Base-by-base conservation (phyloP, 2,888 invertebrate species). In the Drosophila phalerata region DNA sequence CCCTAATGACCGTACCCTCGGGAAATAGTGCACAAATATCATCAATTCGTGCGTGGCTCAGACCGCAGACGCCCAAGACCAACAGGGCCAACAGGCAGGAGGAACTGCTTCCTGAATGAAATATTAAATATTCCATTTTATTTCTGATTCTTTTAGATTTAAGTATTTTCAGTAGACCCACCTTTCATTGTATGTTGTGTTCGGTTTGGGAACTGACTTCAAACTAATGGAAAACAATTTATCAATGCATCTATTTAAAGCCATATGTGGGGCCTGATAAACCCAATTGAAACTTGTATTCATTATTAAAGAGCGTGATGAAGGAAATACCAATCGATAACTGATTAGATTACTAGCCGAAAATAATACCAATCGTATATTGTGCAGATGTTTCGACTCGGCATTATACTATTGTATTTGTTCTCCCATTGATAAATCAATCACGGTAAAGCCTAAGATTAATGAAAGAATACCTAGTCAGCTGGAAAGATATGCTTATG, bases 1-100 rank as follows among this genome's bases (percentile, higher is more conserved):
- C 88, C 9, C 90, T 79, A 17, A 91, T 69, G n/a, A 82, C 67
- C 1, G 85, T 85, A 2, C 61, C 64, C 15, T 91, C 74, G 0
- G 86, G 28, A 47, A 91, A 91, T 3, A 90, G 1, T 0, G 61
- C 52, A 34, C 91, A 91, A 15, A 90, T 82, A 30, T 91, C 89
- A 0, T 49, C 62, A 1, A 70, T 52, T 5, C 87, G 68, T 6
- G 57, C 34, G 8, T 42, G 22, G 32, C 62, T 15, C 15, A 34
- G 0, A 3, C 45, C 34, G 15, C 30, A 34, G n/a, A 45, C 11
- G 38, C 32, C 37, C 10, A 73, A 30, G 9, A 47, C 6, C 11
- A 64, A 8, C 0, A 52, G 15, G 11, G 49, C 17, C 19, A 51
- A 42, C 1, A 76, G 40, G 22, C 55, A 48, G 15, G 10, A 10